Conservation (phyloP, 2,113 vertebrate genomes). For the Chaetodon trifascialis region DNA sequence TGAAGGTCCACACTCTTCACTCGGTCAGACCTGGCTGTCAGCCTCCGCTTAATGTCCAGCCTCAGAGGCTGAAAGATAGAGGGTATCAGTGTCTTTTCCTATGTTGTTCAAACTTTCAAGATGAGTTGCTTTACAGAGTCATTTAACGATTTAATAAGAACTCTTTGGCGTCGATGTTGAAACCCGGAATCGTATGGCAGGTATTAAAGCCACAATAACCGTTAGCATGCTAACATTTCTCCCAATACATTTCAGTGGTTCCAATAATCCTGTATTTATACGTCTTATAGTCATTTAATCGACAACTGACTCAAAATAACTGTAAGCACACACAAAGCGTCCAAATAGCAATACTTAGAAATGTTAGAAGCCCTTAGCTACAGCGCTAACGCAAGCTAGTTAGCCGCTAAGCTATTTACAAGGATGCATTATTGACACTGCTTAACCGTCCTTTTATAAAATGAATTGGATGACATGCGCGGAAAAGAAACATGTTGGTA, state of each 20-base stretch:
- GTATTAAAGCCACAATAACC: neutral
- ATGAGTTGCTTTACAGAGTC: neutral
- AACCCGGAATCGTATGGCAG: neutral
- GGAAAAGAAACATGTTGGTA: rapidly evolving
- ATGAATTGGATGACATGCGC: neutral
- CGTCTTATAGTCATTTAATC: neutral
- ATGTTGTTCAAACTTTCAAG: rapidly evolving
- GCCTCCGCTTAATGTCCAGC: constrained; percentile 97
- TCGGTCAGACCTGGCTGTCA: constrained; percentile 96
- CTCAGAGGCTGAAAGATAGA: constrained; percentile 90
- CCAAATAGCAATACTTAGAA: neutral
- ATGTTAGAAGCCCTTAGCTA: neutral
- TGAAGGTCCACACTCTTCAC: constrained; percentile 99
- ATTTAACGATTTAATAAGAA: neutral
- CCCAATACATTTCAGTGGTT: neutral
- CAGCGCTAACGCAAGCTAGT: constrained; percentile 55
- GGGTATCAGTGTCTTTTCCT: neutral
- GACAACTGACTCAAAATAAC: neutral
- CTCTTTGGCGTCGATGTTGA: neutral
- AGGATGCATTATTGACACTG: constrained; percentile 20
- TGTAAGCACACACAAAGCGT: neutral
- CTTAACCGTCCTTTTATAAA: neutral
- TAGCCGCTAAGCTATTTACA: constrained; percentile 61
- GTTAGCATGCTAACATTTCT: constrained; percentile 36
- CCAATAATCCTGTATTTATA: rapidly evolving